Conservation (phyloP, 2,113 vertebrate species). For the Actinemys pallida region DNA sequence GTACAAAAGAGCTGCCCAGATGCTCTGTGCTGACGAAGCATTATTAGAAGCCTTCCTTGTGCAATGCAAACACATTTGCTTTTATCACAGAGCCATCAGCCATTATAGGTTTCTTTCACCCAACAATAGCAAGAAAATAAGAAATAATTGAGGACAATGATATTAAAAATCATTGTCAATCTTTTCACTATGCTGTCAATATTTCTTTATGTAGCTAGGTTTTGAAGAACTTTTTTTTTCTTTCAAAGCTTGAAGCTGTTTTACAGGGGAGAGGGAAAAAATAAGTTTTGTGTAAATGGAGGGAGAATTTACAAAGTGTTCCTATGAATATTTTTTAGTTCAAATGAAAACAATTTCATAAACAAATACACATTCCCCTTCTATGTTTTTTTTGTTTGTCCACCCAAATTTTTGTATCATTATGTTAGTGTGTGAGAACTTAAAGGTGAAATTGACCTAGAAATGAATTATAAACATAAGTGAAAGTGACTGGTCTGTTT, state of each 20-base stretch:
- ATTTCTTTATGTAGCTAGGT: not conserved
- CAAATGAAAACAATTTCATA: not conserved
- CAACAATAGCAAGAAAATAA: not conserved
- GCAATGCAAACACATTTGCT: not conserved
- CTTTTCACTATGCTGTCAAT: not conserved
- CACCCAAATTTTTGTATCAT: not conserved
- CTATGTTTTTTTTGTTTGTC: not conserved
- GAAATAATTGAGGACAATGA: not conserved
- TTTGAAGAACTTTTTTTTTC: not conserved
- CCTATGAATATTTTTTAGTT: not conserved
- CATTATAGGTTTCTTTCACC: not conserved
- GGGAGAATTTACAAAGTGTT: not conserved
- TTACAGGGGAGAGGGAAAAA: not conserved
- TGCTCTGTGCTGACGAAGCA: not conserved
- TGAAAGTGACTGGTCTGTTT: not conserved
- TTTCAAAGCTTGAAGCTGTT: not conserved
- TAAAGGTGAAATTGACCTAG: not conserved
- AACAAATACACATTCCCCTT: not conserved
- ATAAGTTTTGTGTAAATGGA: not conserved
- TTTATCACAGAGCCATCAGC: not conserved
- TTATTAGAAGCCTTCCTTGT: not conserved
- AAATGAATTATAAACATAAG: not conserved
- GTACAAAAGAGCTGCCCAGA: not conserved
- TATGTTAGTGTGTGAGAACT: rapidly evolving
- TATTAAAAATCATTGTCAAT: not conserved